A percentile compares a stretch with the other conserved stretches of the same genome.
These are phyloP conservation scores for Melanotaenia maccullochi DNA, from an alignment of 2,797 vertebrate species.

Conservation along the genomic window DNA sequence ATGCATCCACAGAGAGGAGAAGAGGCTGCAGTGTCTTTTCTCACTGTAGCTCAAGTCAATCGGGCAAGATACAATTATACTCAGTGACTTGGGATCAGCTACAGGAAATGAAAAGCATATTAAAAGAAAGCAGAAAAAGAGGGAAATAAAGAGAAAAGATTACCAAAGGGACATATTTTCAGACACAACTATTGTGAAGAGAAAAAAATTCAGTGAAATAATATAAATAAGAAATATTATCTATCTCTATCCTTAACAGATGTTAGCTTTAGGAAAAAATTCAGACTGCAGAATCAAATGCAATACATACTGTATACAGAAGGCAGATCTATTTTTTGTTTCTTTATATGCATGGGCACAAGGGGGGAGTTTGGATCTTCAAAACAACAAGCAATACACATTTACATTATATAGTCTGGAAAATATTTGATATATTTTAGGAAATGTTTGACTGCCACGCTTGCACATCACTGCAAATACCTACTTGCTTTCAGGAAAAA, in stretches of 20 bases:
- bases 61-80: conserved; percentile 63
- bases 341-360: too few relatives aligned
- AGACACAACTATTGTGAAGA: conserved; percentile 30
- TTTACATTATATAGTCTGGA: background rate
- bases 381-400: background rate
- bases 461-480: background rate
- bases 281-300: conserved; percentile 4
- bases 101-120: conserved; percentile 75
- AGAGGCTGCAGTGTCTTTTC: conserved; percentile 29
- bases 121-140: conserved; percentile 35
- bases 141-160: conserved; percentile 12
- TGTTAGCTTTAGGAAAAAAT: conserved; percentile 27
- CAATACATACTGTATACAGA: background rate
- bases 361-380: background rate
- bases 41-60: conserved; percentile 56
- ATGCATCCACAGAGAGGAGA: conserved; percentile 17
- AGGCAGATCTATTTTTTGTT: background rate
- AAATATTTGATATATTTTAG: background rate
- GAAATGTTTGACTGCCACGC: background rate
- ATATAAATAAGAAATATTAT: conserved; percentile 9
- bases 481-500: background rate
- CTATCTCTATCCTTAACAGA: conserved; percentile 26
- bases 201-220: conserved; percentile 38
- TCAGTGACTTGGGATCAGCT: conserved; percentile 61
- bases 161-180: conserved; percentile 48